Percentiles rank a stretch among this genome's conserved stretches.
Evolutionary conservation across 2,797 vertebrate species (phyloP).

Genomic region (Chelon labrosus): DNA sequence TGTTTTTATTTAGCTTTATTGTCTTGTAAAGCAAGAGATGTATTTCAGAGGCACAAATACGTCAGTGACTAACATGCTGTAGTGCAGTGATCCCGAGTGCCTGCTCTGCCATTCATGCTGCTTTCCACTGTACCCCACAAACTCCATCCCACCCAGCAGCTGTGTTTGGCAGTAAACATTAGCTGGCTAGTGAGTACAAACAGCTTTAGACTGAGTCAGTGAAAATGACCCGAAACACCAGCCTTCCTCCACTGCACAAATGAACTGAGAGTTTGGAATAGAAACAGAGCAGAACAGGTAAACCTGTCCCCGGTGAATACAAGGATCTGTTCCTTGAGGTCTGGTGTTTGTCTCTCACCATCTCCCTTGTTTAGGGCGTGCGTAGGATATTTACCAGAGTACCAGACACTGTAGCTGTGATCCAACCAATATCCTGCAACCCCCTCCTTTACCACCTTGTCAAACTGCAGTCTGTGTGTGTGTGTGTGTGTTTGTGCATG

Average conservation of each 20-base stretch:
- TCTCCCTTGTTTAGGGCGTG: conserved; percentile 62
- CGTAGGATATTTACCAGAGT: conserved; percentile 68
- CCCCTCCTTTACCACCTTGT: conserved; percentile 55
- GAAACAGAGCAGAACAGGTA: conserved; percentile 57
- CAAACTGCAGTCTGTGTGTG: conserved; percentile 48
- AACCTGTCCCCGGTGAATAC: conserved; percentile 31
- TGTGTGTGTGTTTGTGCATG: conserved; percentile 31
- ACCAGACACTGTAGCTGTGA: conserved; percentile 53
- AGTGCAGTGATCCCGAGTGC: neutral
- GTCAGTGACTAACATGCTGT: neutral
- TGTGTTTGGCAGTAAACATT: conserved; percentile 70
- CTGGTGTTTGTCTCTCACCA: conserved; percentile 48
- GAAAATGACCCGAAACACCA: conserved; percentile 49
- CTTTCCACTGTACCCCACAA: conserved; percentile 19
- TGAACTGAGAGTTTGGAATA: conserved; percentile 40
- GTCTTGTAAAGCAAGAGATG: neutral
- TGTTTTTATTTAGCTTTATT: conserved; percentile 5
- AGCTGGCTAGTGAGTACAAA: conserved; percentile 48
- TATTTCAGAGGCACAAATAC: conserved; percentile 3
- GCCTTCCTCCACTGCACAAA: conserved; percentile 9
- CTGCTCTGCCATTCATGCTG: conserved; percentile 4
- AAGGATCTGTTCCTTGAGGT: conserved; percentile 46
- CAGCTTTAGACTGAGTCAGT: conserved; percentile 54
- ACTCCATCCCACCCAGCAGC: conserved; percentile 32
- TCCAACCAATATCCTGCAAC: conserved; percentile 57